Conservation (phyloP, 35 echinoderm and acorn worm genomes). For the Holothuria glaberrima region DNA sequence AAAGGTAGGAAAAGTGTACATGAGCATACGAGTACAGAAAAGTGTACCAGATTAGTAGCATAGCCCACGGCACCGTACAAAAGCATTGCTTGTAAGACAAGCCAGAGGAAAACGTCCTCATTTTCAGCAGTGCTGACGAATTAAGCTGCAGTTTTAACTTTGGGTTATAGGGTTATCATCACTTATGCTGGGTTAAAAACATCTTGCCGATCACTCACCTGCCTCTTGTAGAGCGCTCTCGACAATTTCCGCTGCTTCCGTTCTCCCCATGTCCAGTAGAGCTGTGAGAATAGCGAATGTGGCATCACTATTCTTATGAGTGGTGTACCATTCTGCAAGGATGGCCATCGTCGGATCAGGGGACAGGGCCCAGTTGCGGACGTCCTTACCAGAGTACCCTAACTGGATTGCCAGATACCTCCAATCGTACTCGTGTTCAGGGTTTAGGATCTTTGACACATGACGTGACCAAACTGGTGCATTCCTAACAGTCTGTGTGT, state of each 20-base stretch:
- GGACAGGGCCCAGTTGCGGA: slow-evolving; percentile 97
- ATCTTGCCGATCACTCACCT: slow-evolving; percentile 78
- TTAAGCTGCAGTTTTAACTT: too few species aligned
- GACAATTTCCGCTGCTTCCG: slow-evolving; percentile 78
- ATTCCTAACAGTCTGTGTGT: slow-evolving; percentile 83
- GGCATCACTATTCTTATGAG: slow-evolving; percentile 93
- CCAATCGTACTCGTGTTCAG: slow-evolving; percentile 92
- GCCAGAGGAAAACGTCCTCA: too few species aligned
- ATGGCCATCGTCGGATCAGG: slow-evolving; percentile 96
- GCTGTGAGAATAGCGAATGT: slow-evolving; percentile 91
- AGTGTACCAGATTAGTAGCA: too few species aligned
- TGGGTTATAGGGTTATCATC: too few species aligned
- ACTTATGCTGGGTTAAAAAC: slow-evolving; percentile 6
- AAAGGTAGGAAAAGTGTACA: too few species aligned
- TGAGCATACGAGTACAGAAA: too few species aligned
- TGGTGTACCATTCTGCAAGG: slow-evolving; percentile 97
- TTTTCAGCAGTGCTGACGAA: too few species aligned
- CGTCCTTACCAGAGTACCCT: slow-evolving; percentile 85
- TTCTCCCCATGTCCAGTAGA: slow-evolving; percentile 90
- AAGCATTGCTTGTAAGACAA: too few species aligned
- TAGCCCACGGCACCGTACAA: too few species aligned
- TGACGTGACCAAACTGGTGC: slow-evolving; percentile 96
- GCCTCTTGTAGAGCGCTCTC: slow-evolving; percentile 79
- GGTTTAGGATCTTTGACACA: slow-evolving; percentile 88
- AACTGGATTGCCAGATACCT: slow-evolving; percentile 83